Percentiles rank a stretch among this genome's conserved stretches.
Evolutionary conservation across 1,140 invertebrate species (phyloP).

Genomic region (Limonius californicus): DNA sequence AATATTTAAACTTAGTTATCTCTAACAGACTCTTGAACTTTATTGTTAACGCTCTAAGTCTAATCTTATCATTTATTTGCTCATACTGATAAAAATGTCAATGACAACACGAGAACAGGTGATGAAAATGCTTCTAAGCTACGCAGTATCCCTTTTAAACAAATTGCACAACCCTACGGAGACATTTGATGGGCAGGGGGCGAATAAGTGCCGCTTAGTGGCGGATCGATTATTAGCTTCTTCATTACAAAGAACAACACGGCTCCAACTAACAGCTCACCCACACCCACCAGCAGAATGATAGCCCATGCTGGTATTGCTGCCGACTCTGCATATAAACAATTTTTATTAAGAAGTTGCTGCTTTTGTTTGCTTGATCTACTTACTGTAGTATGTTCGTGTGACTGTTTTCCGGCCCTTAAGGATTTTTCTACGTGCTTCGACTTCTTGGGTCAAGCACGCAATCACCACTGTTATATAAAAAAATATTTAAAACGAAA

Average conservation of each 20-base stretch:
- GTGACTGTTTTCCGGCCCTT: constrained; percentile 68
- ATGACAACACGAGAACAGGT: no score
- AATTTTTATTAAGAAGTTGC: constrained; percentile 1
- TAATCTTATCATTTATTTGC: no score
- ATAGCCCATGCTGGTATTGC: constrained; percentile 71
- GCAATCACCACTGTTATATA: constrained; percentile 63
- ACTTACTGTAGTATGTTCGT: constrained; percentile 71
- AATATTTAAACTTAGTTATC: no score
- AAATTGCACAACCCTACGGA: no score
- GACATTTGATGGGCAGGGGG: constrained; percentile 9
- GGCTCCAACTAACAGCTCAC: constrained; percentile 61
- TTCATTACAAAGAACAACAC: constrained; percentile 63
- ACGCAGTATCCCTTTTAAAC: no score
- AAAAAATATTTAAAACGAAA: constrained; percentile 17
- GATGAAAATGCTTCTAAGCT: no score
- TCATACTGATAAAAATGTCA: no score
- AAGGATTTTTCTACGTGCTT: constrained; percentile 70
- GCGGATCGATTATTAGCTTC: constrained; percentile 56
- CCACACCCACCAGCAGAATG: constrained; percentile 60
- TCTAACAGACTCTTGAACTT: no score
- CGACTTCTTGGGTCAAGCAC: constrained; percentile 60
- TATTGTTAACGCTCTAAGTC: no score
- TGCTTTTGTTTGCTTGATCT: no score
- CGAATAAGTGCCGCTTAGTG: constrained; percentile 30
- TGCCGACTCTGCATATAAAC: constrained; percentile 25